A percentile compares a stretch with the other conserved stretches of the same genome.
These are phyloP conservation scores for Neosilurus hyrtlii DNA, from an alignment of 2,797 vertebrate species.

Conservation along the genomic window DNA sequence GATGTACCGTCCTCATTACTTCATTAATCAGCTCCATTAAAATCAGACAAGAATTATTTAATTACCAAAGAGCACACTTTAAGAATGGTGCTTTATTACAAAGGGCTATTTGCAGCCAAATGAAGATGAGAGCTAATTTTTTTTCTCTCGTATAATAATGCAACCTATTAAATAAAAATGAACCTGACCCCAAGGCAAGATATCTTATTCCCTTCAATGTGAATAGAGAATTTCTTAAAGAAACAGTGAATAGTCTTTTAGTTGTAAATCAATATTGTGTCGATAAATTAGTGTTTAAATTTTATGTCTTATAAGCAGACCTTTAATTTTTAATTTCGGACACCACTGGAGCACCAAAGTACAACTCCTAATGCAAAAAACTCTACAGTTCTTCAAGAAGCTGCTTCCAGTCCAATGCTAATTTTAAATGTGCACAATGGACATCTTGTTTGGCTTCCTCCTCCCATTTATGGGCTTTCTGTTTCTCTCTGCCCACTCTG, in stretches of 20 bases:
- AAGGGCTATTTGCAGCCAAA: neutral
- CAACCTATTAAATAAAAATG: neutral
- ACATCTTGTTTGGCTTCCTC: too few species aligned
- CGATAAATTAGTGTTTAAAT: neutral
- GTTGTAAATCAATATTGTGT: neutral
- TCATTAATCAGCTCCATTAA: constrained; percentile 14
- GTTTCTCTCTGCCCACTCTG: too few species aligned
- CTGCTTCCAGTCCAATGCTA: too few species aligned
- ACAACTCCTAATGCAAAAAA: too few species aligned
- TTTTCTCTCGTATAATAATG: neutral
- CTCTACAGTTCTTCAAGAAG: too few species aligned
- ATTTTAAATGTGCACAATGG: too few species aligned
- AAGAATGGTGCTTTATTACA: neutral
- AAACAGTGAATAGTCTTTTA: neutral
- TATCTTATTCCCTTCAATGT: neutral
- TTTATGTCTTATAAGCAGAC: neutral
- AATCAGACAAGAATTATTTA: constrained; percentile 17
- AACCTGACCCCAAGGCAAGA: neutral
- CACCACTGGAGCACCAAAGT: too few species aligned
- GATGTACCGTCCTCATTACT: constrained; percentile 3
- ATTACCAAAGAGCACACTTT: neutral
- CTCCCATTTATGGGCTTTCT: too few species aligned
- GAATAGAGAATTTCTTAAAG: neutral
- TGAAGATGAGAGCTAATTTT: neutral
- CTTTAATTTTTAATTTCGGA: too few species aligned